These are phyloP conservation scores for Zaprionus vittiger DNA, from an alignment of 1,140 invertebrate genomes.

Conservation along the genomic window DNA sequence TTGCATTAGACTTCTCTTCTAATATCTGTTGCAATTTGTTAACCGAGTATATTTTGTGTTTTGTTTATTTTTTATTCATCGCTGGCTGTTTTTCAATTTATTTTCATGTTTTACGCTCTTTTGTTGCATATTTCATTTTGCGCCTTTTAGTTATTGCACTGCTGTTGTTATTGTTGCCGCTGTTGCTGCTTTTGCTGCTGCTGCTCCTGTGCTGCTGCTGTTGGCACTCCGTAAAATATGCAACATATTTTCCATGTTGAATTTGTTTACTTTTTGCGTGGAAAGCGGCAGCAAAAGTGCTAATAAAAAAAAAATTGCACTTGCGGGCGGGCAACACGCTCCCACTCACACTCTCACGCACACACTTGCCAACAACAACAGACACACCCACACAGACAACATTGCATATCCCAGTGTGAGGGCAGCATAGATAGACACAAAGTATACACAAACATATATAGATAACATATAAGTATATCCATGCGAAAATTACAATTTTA, in stretches of 20 bases:
- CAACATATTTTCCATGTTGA: slow-evolving; percentile 79
- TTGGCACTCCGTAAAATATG: slow-evolving; percentile 73
- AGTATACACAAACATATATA: not conserved
- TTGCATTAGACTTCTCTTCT: slow-evolving; percentile 75
- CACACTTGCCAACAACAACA: slow-evolving; percentile 3
- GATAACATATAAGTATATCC: not conserved
- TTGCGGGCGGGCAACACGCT: slow-evolving; percentile 40
- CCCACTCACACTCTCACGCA: not conserved
- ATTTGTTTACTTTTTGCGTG: slow-evolving; percentile 60
- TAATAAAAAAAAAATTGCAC: slow-evolving; percentile 81
- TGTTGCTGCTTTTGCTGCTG: slow-evolving; percentile 35
- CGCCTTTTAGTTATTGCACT: slow-evolving; percentile 77
- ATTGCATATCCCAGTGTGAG: no score
- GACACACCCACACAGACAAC: not conserved
- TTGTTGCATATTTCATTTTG: slow-evolving; percentile 81
- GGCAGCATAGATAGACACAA: slow-evolving; percentile 1
- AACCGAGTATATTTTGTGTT: slow-evolving; percentile 58
- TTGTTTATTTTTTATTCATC: slow-evolving; percentile 21
- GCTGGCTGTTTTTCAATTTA: slow-evolving; percentile 68
- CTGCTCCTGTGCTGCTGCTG: slow-evolving; percentile 1
- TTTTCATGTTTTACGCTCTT: slow-evolving; percentile 72
- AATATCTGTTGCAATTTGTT: slow-evolving; percentile 81
- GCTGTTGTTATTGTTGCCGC: slow-evolving; percentile 31
- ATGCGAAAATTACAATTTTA: not conserved
- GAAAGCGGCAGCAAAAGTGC: slow-evolving; percentile 64